A percentile compares a stretch with the other conserved stretches of the same genome.
Evolutionary conservation across 2,113 vertebrate genomes (phyloP).

Genomic region (Cyprinodon brontotheroides): DNA sequence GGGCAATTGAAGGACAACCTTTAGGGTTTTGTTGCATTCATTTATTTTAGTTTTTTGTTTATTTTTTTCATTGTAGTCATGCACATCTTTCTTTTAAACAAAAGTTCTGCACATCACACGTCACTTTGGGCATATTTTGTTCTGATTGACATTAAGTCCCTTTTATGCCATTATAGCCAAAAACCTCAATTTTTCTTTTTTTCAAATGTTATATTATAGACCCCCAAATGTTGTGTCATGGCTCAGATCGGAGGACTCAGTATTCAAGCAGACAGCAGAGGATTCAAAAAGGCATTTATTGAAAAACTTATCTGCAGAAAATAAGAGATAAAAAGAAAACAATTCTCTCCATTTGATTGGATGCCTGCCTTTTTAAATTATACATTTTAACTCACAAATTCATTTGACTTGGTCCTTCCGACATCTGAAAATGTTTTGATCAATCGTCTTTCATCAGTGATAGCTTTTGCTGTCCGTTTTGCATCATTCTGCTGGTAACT

Average conservation of each 20-base stretch:
- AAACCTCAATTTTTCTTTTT: background rate
- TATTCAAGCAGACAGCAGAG: no score
- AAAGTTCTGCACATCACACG: background rate
- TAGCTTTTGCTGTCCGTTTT: no score
- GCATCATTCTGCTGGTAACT: no score
- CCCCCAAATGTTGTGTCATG: background rate
- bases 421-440: no score
- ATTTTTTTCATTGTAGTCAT: background rate
- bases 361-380: no score
- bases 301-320: no score
- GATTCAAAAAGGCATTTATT: no score
- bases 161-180: background rate
- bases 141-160: background rate
- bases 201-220: background rate
- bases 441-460: no score
- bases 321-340: background rate
- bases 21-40: slow-evolving; percentile 19
- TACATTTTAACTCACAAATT: no score
- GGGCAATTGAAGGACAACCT: slow-evolving; percentile 52
- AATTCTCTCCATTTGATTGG: no score
- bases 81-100: background rate
- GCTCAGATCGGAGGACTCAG: no score
- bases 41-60: background rate
- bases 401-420: no score
- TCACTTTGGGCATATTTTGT: background rate